These are phyloP conservation scores for Embiotoca jacksoni DNA, from an alignment of 2,113 vertebrate genomes.

Conservation along the genomic window DNA sequence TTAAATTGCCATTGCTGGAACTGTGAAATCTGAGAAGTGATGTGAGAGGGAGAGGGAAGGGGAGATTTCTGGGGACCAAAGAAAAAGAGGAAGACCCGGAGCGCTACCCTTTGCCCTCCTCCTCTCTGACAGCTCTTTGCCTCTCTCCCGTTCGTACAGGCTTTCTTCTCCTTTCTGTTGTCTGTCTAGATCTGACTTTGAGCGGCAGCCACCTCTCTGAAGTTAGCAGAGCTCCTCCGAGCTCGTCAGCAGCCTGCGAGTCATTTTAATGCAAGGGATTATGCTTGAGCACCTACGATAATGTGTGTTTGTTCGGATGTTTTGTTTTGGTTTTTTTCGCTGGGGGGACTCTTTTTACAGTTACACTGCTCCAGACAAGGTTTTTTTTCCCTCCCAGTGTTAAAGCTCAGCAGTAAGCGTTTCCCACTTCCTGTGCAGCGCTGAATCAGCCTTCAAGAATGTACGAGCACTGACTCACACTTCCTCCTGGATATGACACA, in stretches of 20 bases:
- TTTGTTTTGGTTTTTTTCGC: too few species aligned
- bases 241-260: neutral
- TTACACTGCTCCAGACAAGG: constrained; percentile 53
- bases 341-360: constrained; percentile 50
- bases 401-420: constrained; percentile 74
- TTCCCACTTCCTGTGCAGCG: constrained; percentile 80
- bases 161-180: constrained; percentile 11
- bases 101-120: constrained; percentile 47
- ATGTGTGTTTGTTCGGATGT: too few species aligned
- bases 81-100: constrained; percentile 62
- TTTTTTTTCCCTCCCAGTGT: constrained; percentile 61
- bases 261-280: neutral
- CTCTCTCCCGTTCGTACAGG: neutral
- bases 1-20: constrained; percentile 61
- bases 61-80: constrained; percentile 59
- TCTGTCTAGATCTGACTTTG: too few species aligned
- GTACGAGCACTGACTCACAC: constrained; percentile 84
- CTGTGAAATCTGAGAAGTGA: constrained; percentile 79
- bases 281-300: too few species aligned
- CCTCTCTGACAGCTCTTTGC: constrained; percentile 38
- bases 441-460: constrained; percentile 86
- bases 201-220: too few species aligned
- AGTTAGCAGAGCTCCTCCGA: too few species aligned
- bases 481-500: constrained; percentile 87
- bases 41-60: constrained; percentile 47